Conservation (phyloP, 2,113 vertebrate genomes). For the Loxodonta africana region DNA sequence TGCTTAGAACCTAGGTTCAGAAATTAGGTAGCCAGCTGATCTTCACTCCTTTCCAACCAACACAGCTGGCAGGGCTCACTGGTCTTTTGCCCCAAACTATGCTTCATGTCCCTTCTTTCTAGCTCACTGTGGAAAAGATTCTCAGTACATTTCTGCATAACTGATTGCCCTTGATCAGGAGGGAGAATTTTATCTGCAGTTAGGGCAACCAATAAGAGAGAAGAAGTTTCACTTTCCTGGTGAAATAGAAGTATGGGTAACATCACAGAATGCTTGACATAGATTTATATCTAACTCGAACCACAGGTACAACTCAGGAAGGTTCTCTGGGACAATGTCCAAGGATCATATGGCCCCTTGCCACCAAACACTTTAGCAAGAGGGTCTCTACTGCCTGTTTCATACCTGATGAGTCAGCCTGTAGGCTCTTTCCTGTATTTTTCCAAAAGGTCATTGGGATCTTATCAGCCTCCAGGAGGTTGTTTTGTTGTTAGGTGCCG, state of each 20-base stretch:
- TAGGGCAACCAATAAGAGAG: not conserved
- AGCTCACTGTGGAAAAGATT: not conserved
- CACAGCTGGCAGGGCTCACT: not conserved
- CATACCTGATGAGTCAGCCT: not conserved
- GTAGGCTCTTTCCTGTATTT: not conserved
- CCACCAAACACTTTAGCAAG: not conserved
- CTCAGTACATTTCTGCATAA: not conserved
- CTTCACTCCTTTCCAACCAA: not conserved
- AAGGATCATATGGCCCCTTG: not conserved
- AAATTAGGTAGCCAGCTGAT: not conserved
- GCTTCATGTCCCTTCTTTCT: not conserved
- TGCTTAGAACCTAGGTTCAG: not conserved
- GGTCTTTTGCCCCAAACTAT: too few relatives aligned
- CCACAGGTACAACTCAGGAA: not conserved
- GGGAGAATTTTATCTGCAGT: not conserved
- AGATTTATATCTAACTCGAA: not conserved
- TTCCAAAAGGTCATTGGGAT: not conserved
- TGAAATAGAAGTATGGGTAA: not conserved
- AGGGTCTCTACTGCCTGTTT: not conserved
- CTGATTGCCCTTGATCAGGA: not conserved
- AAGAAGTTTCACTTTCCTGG: not conserved
- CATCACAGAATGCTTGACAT: not conserved
- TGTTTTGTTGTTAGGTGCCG: too few relatives aligned
- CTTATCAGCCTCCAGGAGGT: not conserved
- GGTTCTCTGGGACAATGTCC: not conserved